Conservation (phyloP, 2,113 vertebrate genomes). For the Larimichthys crocea region DNA sequence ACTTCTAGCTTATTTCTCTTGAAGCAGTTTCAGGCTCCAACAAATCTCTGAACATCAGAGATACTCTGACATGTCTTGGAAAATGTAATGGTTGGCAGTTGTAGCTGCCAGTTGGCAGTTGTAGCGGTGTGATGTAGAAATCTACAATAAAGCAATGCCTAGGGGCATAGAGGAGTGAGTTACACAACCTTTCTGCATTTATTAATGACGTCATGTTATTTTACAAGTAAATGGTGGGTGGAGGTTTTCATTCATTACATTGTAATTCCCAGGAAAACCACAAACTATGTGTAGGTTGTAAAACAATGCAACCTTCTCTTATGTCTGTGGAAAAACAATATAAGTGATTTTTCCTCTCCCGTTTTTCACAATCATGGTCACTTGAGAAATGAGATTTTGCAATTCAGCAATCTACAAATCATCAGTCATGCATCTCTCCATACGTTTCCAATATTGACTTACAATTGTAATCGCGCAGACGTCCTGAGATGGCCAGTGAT, state of each 20-base stretch:
- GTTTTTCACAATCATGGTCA: conserved; percentile 21
- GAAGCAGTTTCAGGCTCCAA: conserved; percentile 9
- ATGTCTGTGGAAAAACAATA: neutral
- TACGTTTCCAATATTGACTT: neutral
- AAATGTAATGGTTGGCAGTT: neutral
- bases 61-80: conserved; percentile 1
- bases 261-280: conserved; percentile 5
- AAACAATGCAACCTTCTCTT: neutral
- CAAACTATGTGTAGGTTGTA: neutral
- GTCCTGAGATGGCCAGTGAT: neutral
- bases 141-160: neutral
- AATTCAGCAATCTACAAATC: neutral
- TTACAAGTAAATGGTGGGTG: neutral
- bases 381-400: neutral
- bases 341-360: neutral
- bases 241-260: neutral
- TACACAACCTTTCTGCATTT: neutral
- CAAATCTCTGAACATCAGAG: neutral
- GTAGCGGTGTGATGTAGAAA: neutral
- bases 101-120: neutral
- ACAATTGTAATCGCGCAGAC: neutral
- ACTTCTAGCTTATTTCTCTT: neutral
- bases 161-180: neutral
- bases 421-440: neutral
- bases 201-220: neutral